Percentiles rank a stretch among this genome's conserved stretches.
These are phyloP conservation scores for Coelinius sp. DNA, from an alignment of 2,888 invertebrate genomes.

Conservation along the genomic window DNA sequence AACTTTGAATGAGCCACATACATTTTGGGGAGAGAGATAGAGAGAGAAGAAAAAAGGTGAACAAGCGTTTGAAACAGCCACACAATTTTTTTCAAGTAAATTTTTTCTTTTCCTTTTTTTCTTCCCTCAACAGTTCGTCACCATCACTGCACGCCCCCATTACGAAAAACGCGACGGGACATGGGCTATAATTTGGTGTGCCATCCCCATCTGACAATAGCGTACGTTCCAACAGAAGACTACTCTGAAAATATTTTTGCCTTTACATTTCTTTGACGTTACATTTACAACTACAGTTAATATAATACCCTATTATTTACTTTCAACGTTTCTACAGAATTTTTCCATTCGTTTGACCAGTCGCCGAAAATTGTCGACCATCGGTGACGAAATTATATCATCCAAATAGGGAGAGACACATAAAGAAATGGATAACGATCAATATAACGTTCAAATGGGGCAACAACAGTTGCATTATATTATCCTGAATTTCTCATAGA, in stretches of 20 bases:
- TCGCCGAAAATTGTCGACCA: neutral
- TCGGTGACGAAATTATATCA: conserved; percentile 36
- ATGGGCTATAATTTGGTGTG: conserved; percentile 32
- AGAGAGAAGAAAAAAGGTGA: conserved; percentile 9
- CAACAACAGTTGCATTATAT: conserved; percentile 25
- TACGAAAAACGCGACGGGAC: conserved; percentile 25
- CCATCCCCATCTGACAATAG: conserved; percentile 26
- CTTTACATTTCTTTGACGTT: conserved; percentile 13
- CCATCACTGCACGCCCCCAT: conserved; percentile 29
- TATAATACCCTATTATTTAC: conserved; percentile 23
- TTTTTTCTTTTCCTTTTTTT: neutral
- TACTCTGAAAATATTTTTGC: conserved; percentile 31
- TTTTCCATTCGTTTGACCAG: conserved; percentile 22
- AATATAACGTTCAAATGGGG: conserved; percentile 19
- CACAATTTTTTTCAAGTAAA: conserved; percentile 10
- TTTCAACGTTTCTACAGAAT: conserved; percentile 32
- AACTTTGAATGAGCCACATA: neutral
- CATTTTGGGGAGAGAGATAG: no score
- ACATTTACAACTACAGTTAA: conserved; percentile 14
- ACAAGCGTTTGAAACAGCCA: conserved; percentile 13
- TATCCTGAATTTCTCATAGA: conserved; percentile 2
- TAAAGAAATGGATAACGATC: conserved; percentile 12
- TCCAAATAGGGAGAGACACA: conserved; percentile 13
- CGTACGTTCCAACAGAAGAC: conserved; percentile 24
- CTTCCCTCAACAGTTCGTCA: conserved; percentile 22